These are phyloP conservation scores for Dinocampus coccinellae DNA, from an alignment of 2,888 invertebrate species.

Conservation along the genomic window DNA sequence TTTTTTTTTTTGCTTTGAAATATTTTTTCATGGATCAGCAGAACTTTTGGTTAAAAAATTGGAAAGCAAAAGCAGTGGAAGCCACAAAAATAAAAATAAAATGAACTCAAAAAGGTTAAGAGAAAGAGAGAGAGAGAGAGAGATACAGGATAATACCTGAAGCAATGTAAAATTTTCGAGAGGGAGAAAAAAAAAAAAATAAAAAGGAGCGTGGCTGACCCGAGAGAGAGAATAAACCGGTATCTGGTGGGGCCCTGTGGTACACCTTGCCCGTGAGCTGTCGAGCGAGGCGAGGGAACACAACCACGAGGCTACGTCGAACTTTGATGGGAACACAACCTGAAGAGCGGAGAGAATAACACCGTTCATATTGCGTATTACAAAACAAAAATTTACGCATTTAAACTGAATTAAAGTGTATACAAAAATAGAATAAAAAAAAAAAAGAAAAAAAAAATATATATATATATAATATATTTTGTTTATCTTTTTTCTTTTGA, in stretches of 20 bases:
- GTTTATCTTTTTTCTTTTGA: too few species aligned
- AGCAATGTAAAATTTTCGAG: constrained; percentile 11
- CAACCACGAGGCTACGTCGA: constrained; percentile 29
- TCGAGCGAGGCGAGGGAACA: constrained; percentile 11
- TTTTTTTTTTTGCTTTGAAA: too few species aligned
- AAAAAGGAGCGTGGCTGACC: constrained; percentile 37
- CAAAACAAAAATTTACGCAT: neutral
- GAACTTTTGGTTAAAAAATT: neutral
- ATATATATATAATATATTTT: too few species aligned
- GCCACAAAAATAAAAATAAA: constrained; percentile 3
- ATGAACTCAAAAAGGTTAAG: neutral
- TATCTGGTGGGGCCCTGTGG: constrained; percentile 39
- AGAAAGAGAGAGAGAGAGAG: constrained; percentile 25
- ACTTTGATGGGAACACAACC: constrained; percentile 1
- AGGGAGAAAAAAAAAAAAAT: constrained; percentile 19
- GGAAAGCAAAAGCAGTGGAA: neutral
- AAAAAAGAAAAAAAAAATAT: too few species aligned
- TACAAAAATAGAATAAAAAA: neutral
- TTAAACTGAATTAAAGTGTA: too few species aligned
- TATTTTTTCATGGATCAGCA: too few species aligned
- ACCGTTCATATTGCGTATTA: neutral
- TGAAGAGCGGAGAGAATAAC: neutral
- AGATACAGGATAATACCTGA: constrained; percentile 23
- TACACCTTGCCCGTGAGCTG: constrained; percentile 27
- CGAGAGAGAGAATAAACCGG: constrained; percentile 43